Evolutionary conservation across 2,888 invertebrate species (phyloP).

Genomic region (Eupithecia inturbata): DNA sequence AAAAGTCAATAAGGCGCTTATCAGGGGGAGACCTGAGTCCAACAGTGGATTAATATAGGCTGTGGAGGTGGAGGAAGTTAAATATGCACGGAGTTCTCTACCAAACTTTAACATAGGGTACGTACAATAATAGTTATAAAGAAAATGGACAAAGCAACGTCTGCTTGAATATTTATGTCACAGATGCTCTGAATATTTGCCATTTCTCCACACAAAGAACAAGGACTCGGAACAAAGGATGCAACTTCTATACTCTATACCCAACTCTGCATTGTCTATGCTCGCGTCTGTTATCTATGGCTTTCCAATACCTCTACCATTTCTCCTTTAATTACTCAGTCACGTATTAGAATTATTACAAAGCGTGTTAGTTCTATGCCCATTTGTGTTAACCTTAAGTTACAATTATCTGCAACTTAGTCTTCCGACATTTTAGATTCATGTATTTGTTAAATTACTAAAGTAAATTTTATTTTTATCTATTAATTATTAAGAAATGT

Average conservation of each 20-base stretch:
- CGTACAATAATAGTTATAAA: neutral
- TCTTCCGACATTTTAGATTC: neutral
- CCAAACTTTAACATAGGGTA: neutral
- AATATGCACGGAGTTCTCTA: neutral
- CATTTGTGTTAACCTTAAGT: conserved; percentile 10
- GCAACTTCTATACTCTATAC: conserved; percentile 16
- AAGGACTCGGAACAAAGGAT: conserved; percentile 29
- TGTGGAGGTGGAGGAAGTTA: no score
- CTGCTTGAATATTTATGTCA: conserved; percentile 24
- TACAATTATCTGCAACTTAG: neutral
- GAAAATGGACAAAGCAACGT: conserved; percentile 7
- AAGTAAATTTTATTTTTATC: no score
- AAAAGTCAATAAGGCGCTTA: no score
- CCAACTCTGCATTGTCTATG: conserved; percentile 23
- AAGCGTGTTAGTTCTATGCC: conserved; percentile 18
- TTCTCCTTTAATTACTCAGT: conserved; percentile 33
- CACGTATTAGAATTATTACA: conserved; percentile 27
- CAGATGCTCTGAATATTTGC: conserved; percentile 27
- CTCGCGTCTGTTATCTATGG: conserved; percentile 19
- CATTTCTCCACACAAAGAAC: conserved; percentile 29
- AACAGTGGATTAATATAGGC: no score
- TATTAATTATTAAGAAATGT: no score
- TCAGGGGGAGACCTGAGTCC: no score
- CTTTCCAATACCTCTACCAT: conserved; percentile 23
- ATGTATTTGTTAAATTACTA: neutral